Conservation (phyloP, 2,888 invertebrate genomes). For the Leucophenga montana region DNA sequence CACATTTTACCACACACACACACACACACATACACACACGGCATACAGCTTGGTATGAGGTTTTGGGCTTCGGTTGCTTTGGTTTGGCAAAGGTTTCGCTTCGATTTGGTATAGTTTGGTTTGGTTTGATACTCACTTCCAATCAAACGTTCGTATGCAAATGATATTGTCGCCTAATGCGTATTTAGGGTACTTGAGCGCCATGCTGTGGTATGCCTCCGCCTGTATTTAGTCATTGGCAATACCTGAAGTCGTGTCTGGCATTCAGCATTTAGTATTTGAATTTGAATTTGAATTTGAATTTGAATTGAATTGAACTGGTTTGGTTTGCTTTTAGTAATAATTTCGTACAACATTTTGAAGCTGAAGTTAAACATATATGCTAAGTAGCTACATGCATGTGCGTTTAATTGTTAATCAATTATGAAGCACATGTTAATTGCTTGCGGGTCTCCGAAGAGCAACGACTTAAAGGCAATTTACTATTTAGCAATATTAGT, state of each 20-base stretch:
- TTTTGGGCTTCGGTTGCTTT: neutral
- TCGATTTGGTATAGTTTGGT: neutral
- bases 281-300: too few relatives aligned
- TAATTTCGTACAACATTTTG: too few relatives aligned
- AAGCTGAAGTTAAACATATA: too few relatives aligned
- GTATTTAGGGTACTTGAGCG: conserved; percentile 8
- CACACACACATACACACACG: conserved; percentile 17
- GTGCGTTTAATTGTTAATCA: conserved; percentile 22
- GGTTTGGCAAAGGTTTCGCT: neutral
- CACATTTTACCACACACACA: conserved; percentile 19
- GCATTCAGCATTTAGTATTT: too few relatives aligned
- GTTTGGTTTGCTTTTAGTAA: too few relatives aligned
- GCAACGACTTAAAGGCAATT: too few relatives aligned
- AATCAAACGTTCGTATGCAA: neutral
- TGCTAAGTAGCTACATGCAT: neutral
- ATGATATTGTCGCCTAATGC: conserved; percentile 6
- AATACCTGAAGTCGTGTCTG: too few relatives aligned
- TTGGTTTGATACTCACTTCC: neutral
- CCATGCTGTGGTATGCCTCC: neutral
- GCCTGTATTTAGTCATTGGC: neutral
- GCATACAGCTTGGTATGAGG: neutral
- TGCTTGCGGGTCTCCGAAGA: neutral
- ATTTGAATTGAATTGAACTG: too few relatives aligned
- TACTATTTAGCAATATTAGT: too few relatives aligned
- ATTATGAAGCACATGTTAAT: conserved; percentile 13